Evolutionary conservation across 1,140 invertebrate genomes (phyloP), one percentile per base, ranked within the genome.

Genomic region (Pseudachorutes palmiensis): DNA sequence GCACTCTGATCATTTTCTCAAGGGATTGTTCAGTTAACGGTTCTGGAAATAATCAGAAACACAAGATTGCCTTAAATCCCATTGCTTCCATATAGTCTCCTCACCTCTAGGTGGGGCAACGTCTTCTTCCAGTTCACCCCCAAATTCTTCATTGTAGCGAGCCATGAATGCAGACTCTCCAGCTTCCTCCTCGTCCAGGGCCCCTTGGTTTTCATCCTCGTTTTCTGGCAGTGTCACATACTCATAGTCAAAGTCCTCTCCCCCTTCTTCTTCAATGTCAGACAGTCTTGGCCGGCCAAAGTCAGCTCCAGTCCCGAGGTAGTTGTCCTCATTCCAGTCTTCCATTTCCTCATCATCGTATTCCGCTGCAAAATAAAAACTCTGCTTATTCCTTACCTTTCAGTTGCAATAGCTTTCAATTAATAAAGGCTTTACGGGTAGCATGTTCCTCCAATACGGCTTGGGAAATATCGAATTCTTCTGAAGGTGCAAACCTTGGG

Each of bases 1-100:
- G 32, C 31, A 68, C 45, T n/a, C 24, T 5, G 19, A 68, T 41
- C 67, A 69, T 69, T 61, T 64, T 26, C 16, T 69, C 63, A 24
- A 69, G 30, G 16, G 62, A 58, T 28, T 33, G 5, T 2, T 32
- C 41, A 1, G 60, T 67, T 2, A 67, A 41, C 9, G 19, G 51
- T 5, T 14, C 51, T 55, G 12, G 12, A 14, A 26, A 24, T 12
- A n/a, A n/a, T n/a, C n/a, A n/a, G n/a, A 24, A 55, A 55, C 3
- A 16, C 5, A 55, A 55, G 24, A 26, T 55, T 55, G 12, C 24
- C 24, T 45, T 45, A 19, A 45, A 45, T 12, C 9, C 19, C 19
- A 19, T 45, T 45, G 19, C 19, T 45, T 45, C 9, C 9, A 45
- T 12, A 45, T 12, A 45, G 19, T 45, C 9, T 45, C 9, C 19